A percentile compares a stretch with the other conserved stretches of the same genome.
Evolutionary conservation across 1,140 invertebrate species (phyloP).

Genomic region (Muscidifurax raptorellus): DNA sequence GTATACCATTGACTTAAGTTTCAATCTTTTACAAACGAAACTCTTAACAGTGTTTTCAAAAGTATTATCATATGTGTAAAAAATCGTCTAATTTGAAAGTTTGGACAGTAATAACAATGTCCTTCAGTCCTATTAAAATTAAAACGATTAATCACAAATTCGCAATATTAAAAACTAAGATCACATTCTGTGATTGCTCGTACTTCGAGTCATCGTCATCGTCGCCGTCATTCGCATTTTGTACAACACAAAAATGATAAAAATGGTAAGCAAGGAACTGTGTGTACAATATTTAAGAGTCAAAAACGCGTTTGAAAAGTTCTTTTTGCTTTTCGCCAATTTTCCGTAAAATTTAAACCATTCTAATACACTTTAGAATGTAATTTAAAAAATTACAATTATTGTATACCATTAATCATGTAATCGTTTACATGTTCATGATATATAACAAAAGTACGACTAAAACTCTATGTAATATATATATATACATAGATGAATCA

Average conservation of each 20-base stretch:
- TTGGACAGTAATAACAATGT: slow-evolving; percentile 54
- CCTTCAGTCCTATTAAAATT: slow-evolving; percentile 69
- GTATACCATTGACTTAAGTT: slow-evolving; percentile 26
- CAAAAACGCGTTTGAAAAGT: slow-evolving; percentile 33
- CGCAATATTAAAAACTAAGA: slow-evolving; percentile 58
- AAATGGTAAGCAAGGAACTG: slow-evolving; percentile 69
- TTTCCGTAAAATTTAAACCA: not conserved
- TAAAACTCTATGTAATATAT: not conserved
- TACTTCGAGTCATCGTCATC: slow-evolving; percentile 46
- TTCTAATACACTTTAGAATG: not conserved
- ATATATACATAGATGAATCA: slow-evolving; percentile 26
- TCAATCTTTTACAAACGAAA: slow-evolving; percentile 16
- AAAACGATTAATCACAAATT: slow-evolving; percentile 64
- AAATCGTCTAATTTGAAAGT: slow-evolving; percentile 49
- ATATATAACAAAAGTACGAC: not conserved
- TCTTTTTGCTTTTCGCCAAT: slow-evolving; percentile 6
- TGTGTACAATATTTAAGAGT: slow-evolving; percentile 55
- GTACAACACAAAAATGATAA: slow-evolving; percentile 40
- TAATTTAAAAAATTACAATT: not conserved
- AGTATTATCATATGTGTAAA: slow-evolving; percentile 8
- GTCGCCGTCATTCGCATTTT: slow-evolving; percentile 38
- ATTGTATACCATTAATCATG: not conserved
- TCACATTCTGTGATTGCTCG: slow-evolving; percentile 62
- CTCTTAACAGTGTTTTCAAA: slow-evolving; percentile 1
- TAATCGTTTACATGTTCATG: not conserved